These are phyloP conservation scores for Poecile atricapillus DNA, from an alignment of 2,113 vertebrate genomes.

Conservation along the genomic window DNA sequence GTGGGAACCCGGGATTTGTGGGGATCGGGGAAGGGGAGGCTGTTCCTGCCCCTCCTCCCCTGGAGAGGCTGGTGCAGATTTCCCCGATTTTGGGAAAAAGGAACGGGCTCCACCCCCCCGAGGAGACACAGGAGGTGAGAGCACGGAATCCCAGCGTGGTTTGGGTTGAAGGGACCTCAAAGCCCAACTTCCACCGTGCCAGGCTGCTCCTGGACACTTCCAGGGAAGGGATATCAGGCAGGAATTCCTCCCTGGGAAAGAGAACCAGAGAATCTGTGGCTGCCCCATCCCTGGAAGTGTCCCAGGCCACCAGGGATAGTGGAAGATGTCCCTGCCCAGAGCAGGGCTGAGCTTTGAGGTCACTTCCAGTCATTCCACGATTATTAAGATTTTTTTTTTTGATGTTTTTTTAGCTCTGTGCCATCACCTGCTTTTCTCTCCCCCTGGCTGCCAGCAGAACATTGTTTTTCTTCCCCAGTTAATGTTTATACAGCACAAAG, in stretches of 20 bases:
- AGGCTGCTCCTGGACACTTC: neutral
- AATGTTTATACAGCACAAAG: neutral
- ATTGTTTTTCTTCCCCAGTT: neutral
- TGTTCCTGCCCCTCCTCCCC: neutral
- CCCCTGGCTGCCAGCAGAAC: neutral
- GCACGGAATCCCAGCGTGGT: accelerated
- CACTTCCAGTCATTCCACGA: accelerated
- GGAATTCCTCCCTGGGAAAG: neutral
- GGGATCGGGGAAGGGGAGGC: too few relatives aligned
- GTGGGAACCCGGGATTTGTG: slow-evolving; percentile 24
- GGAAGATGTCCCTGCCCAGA: neutral
- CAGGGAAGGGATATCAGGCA: neutral
- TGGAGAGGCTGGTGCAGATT: slow-evolving; percentile 82
- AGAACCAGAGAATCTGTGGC: neutral
- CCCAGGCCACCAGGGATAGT: accelerated
- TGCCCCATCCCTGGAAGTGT: neutral
- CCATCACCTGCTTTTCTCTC: neutral
- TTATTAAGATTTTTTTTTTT: neutral
- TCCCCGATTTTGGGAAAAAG: slow-evolving; percentile 73
- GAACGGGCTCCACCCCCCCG: slow-evolving; percentile 89
- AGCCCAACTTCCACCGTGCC: neutral
- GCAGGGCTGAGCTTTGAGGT: neutral
- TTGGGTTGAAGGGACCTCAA: neutral
- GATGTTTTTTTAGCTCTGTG: neutral
- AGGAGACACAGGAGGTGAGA: slow-evolving; percentile 84